Evolutionary conservation across 2,888 invertebrate genomes (phyloP), one percentile per base, ranked within the genome.

Genomic region (Acanthopleura granulata): DNA sequence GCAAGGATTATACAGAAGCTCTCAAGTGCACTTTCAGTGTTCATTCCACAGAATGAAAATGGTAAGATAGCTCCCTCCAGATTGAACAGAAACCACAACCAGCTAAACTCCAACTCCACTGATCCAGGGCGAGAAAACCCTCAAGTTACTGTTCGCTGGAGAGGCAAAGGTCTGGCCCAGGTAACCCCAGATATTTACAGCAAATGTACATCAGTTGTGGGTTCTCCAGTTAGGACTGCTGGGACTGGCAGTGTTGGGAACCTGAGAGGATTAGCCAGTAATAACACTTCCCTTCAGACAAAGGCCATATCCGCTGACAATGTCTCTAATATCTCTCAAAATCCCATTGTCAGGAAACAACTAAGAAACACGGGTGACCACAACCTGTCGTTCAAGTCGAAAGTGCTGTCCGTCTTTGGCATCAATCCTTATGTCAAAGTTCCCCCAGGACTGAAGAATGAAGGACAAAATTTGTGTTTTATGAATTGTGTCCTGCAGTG

Each of bases 401-500:
- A 77, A 73, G 81, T 86, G 70, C 82, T 85, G 82, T 81, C 83
- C 57, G 84, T 82, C 9, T 79, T 87, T 74, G 85, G 87, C 12
- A 57, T 57, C 57, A 57, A 57, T 12, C 29, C 76, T 22, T 66
- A 61, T 25, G 75, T 75, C 11, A 82, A 79, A 57, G 57, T 57
- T 62, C 87, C 87, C 49, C 82, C 84, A 40, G 89, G 89, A 3
- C 76, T 89, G 50, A 78, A 80, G 70, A 89, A 89, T 78, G 84
- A 84, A 74, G 87, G 88, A 12, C 86, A 86, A 72, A 88, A 89
- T 75, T 73, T 88, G 72, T 89, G 89, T 77, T 89, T 89, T 77
- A 83, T 89, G 79, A 89, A 89, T 79, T 82, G 87, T 61, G 82
- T 88, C n/a, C 75, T 89, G 25, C 89, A 89, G 80, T 89, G 89